Evolutionary conservation across 2,888 invertebrate species (phyloP).

Genomic region (Meloe dianella): DNA sequence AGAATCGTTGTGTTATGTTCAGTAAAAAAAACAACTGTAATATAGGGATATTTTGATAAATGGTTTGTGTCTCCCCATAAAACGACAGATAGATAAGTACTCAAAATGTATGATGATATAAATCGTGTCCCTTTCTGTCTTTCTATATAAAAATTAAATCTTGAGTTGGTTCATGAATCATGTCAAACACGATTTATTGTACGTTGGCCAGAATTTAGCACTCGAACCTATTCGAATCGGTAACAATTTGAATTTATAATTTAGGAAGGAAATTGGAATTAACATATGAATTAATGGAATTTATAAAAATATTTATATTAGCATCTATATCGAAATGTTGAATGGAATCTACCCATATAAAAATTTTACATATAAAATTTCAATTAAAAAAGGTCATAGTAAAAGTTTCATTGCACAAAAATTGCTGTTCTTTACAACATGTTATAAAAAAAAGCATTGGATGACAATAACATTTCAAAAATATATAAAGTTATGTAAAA

Average conservation of each 20-base stretch:
- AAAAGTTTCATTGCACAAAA: no score
- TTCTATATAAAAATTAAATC: conserved; percentile 12
- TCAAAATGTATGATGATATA: conserved; percentile 7
- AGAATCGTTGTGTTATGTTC: not conserved
- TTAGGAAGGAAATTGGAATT: not conserved
- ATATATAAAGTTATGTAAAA: no score
- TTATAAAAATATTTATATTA: not conserved
- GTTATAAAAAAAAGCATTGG: no score
- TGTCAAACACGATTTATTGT: conserved; percentile 3
- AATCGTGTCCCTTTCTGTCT: not conserved
- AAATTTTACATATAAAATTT: no score
- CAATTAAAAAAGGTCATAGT: no score
- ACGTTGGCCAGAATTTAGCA: not conserved
- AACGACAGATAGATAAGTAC: conserved; percentile 9
- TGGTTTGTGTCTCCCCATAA: not conserved
- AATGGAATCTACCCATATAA: no score
- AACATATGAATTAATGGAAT: not conserved
- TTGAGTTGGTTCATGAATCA: conserved; percentile 5
- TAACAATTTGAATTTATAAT: conserved; percentile 6
- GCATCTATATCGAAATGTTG: no score
- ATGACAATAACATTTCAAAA: no score
- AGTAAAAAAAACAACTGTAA: not conserved
- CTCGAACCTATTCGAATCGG: not conserved
- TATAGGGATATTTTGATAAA: not conserved
- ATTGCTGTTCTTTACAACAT: no score